Conservation (phyloP, 1,140 invertebrate species). For the Xylocopa sonorina region DNA sequence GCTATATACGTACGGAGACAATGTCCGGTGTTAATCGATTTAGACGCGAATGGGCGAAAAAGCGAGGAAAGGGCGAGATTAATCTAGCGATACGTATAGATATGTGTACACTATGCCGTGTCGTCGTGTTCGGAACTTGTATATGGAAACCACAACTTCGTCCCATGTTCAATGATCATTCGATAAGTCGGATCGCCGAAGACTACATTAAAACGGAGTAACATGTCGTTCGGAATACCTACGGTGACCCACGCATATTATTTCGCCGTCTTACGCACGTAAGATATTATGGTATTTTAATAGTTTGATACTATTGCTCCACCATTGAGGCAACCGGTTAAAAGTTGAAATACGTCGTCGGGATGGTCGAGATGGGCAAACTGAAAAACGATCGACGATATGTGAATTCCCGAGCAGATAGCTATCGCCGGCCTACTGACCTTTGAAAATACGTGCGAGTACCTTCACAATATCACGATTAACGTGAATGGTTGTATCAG, state of each 20-base stretch:
- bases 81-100: constrained; percentile 9
- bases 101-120: neutral
- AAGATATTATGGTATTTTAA: constrained; percentile 42
- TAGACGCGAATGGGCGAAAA: neutral
- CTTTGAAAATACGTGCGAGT: constrained; percentile 42
- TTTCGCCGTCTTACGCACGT: constrained; percentile 39
- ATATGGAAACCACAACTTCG: constrained; percentile 47
- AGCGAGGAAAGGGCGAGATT: constrained; percentile 23
- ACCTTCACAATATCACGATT: constrained; percentile 44
- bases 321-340: constrained; percentile 57
- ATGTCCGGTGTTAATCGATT: neutral
- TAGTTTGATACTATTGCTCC: constrained; percentile 48
- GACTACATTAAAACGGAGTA: constrained; percentile 52
- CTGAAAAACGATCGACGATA: constrained; percentile 49
- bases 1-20: neutral
- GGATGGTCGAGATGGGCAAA: constrained; percentile 29
- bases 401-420: constrained; percentile 28
- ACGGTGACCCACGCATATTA: constrained; percentile 41
- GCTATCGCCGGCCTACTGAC: constrained; percentile 38
- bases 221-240: constrained; percentile 28
- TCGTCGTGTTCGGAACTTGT: constrained; percentile 36
- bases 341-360: constrained; percentile 36
- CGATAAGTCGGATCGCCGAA: constrained; percentile 47
- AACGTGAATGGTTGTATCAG: constrained; percentile 25
- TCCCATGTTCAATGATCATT: constrained; percentile 54